These are phyloP conservation scores for Sinocyclocheilus rhinocerous DNA, from an alignment of 2,113 vertebrate genomes.

Conservation along the genomic window DNA sequence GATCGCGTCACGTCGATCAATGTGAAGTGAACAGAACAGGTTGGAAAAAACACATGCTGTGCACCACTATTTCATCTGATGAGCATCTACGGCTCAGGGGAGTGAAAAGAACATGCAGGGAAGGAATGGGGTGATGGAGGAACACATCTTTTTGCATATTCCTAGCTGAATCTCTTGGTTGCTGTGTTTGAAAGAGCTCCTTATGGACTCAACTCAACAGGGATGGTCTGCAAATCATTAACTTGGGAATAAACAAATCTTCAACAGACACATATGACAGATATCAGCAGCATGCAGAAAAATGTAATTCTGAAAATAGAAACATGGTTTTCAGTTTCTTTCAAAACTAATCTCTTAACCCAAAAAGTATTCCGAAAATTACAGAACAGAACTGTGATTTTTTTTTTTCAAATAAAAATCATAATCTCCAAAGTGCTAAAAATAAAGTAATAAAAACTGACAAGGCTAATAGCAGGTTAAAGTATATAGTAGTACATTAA, in stretches of 20 bases:
- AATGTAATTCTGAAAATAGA: slow-evolving; percentile 5
- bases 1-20: slow-evolving; percentile 44
- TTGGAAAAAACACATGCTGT: neutral
- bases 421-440: neutral
- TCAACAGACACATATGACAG: neutral
- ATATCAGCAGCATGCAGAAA: slow-evolving; percentile 9
- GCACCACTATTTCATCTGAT: slow-evolving; percentile 15
- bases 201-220: neutral
- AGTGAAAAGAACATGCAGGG: neutral
- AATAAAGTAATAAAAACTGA: neutral
- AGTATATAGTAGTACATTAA: neutral
- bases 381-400: neutral
- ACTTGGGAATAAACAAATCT: slow-evolving; percentile 35
- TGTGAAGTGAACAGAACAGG: slow-evolving; percentile 30
- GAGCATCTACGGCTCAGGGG: slow-evolving; percentile 1
- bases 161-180: neutral
- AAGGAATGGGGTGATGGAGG: neutral
- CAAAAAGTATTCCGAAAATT: neutral
- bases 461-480: neutral
- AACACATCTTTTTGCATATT: neutral
- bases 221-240: slow-evolving; percentile 42
- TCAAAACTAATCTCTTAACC: neutral
- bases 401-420: neutral
- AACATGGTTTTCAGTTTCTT: neutral
- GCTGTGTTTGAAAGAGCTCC: neutral